These are phyloP conservation scores for Halesus radiatus DNA, from an alignment of 1,140 invertebrate genomes.

Conservation along the genomic window DNA sequence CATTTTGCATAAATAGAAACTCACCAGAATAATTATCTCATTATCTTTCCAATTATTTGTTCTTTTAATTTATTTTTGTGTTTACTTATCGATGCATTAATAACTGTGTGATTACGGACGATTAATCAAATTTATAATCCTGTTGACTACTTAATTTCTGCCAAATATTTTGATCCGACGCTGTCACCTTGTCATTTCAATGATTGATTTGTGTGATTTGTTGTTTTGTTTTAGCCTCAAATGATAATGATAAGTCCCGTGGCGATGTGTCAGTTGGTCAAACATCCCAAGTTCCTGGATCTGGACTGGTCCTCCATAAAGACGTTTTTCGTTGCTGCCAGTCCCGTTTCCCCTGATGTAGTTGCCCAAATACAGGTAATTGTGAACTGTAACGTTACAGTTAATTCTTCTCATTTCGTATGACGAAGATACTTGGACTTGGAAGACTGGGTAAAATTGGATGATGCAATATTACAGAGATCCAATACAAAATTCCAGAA, in stretches of 20 bases:
- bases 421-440: background rate
- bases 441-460: background rate
- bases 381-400: too few species aligned
- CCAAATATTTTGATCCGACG: background rate
- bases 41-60: too few species aligned
- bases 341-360: background rate
- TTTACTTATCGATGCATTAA: too few species aligned
- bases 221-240: slow-evolving; percentile 10
- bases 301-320: background rate
- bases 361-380: background rate
- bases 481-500: background rate
- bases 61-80: too few species aligned
- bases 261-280: background rate
- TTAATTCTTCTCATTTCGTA: too few species aligned
- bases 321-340: background rate
- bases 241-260: slow-evolving; percentile 24
- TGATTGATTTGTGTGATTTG: background rate
- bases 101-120: too few species aligned
- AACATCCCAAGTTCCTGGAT: background rate
- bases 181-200: background rate
- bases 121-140: background rate
- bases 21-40: too few species aligned
- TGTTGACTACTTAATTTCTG: background rate
- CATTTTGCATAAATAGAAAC: too few species aligned
- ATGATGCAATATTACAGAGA: background rate